Evolutionary conservation across 2,888 invertebrate species (phyloP).

Genomic region (Scaptomyza flava): DNA sequence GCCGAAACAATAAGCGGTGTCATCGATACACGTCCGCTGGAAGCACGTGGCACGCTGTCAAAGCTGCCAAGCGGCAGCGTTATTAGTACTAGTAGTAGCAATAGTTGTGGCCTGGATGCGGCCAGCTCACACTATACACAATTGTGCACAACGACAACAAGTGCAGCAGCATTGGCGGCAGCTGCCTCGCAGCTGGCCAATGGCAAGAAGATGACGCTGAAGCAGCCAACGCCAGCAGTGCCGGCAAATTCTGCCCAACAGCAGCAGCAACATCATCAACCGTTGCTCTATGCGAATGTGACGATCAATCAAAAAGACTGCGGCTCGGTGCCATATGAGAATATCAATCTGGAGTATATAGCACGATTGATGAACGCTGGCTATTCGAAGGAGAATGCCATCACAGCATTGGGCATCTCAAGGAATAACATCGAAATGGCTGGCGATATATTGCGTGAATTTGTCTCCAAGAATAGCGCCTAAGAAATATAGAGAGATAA

Average conservation of each 20-base stretch:
- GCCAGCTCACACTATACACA: slow-evolving; percentile 75
- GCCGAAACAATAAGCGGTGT: slow-evolving; percentile 90
- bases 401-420: slow-evolving; percentile 95
- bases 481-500: slow-evolving; percentile 40
- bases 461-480: slow-evolving; percentile 88
- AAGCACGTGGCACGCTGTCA: slow-evolving; percentile 80
- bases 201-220: slow-evolving; percentile 48
- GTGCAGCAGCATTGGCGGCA: slow-evolving; percentile 61
- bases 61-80: slow-evolving; percentile 14
- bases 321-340: slow-evolving; percentile 90
- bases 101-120: slow-evolving; percentile 40
- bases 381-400: slow-evolving; percentile 95
- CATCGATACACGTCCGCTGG: slow-evolving; percentile 87
- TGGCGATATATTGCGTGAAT: slow-evolving; percentile 96
- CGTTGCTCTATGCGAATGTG: slow-evolving; percentile 84
- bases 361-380: slow-evolving; percentile 94
- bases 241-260: slow-evolving; percentile 37
- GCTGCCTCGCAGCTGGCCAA: slow-evolving; percentile 55
- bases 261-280: slow-evolving; percentile 72
- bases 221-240: slow-evolving; percentile 42
- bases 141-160: slow-evolving; percentile 73
- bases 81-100: background rate
- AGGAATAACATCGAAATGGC: slow-evolving; percentile 98
- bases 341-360: slow-evolving; percentile 95
- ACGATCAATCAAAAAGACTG: slow-evolving; percentile 85